These are phyloP conservation scores for Desoria tigrina DNA, from an alignment of 2,888 invertebrate species.

Conservation along the genomic window DNA sequence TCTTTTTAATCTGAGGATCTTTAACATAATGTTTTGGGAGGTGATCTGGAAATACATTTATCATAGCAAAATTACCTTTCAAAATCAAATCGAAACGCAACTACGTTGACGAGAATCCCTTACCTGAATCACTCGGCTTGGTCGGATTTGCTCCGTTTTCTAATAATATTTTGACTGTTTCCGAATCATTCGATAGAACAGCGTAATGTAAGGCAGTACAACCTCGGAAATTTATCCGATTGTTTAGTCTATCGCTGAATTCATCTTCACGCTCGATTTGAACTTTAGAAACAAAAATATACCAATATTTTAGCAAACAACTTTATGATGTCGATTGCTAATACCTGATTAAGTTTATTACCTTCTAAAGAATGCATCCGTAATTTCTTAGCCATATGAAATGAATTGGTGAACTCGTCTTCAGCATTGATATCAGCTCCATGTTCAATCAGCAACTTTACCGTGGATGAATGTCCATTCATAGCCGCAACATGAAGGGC, in stretches of 20 bases:
- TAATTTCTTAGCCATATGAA: conserved; percentile 66
- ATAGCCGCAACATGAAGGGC: conserved; percentile 81
- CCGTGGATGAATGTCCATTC: conserved; percentile 67
- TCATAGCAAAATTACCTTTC: too few species aligned
- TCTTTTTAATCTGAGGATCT: conserved; percentile 66
- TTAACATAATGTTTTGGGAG: conserved; percentile 73
- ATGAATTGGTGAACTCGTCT: conserved; percentile 74
- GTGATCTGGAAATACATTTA: conserved; percentile 59
- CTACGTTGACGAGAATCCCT: too few species aligned
- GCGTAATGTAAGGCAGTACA: conserved; percentile 90
- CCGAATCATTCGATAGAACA: conserved; percentile 70
- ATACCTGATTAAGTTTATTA: conserved; percentile 53
- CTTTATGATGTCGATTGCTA: not conserved
- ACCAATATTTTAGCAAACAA: not conserved
- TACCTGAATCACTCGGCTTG: conserved; percentile 70
- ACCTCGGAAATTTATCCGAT: conserved; percentile 74
- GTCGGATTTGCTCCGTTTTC: conserved; percentile 74
- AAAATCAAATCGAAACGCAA: too few species aligned
- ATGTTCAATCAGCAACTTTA: conserved; percentile 66
- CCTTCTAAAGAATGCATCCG: conserved; percentile 74
- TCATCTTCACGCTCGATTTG: conserved; percentile 72
- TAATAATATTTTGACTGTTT: conserved; percentile 67
- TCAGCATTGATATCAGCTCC: conserved; percentile 75
- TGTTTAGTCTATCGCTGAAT: conserved; percentile 67
- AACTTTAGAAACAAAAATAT: conserved; percentile 54